A percentile compares a stretch with the other conserved stretches of the same genome.
These are phyloP conservation scores for Hydrocynus forskahlii DNA, from an alignment of 2,797 vertebrate genomes.

Conservation along the genomic window DNA sequence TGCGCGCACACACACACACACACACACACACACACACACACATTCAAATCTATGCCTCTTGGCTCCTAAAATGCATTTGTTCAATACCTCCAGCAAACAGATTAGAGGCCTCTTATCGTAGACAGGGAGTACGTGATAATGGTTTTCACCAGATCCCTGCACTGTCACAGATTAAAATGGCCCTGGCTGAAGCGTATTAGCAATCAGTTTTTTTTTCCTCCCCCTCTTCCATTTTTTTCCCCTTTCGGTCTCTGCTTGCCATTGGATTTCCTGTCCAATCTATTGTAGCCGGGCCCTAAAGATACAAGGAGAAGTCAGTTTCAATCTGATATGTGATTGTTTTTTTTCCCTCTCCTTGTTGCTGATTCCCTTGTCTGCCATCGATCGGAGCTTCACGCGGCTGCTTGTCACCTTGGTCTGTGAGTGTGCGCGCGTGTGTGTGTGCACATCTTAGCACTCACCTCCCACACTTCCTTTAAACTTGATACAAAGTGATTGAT, in stretches of 20 bases:
- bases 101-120: constrained; percentile 92
- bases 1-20: not conserved
- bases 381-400: constrained; percentile 74
- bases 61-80: constrained; percentile 87
- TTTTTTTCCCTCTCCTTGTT: constrained; percentile 75
- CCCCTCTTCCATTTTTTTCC: constrained; percentile 67
- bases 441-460: constrained; percentile 46
- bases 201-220: constrained; percentile 72
- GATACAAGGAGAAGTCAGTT: constrained; percentile 93
- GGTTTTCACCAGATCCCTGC: constrained; percentile 93
- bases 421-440: constrained; percentile 37
- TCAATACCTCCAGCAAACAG: constrained; percentile 95
- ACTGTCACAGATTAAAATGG: constrained; percentile 95
- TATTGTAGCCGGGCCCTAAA: constrained; percentile 84
- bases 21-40: constrained; percentile 19
- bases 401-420: constrained; percentile 76
- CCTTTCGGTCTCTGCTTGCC: constrained; percentile 80
- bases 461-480: constrained; percentile 66
- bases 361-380: constrained; percentile 80
- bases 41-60: constrained; percentile 68
- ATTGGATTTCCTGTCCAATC: constrained; percentile 92
- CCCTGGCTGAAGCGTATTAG: constrained; percentile 77
- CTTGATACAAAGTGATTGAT: constrained; percentile 72
- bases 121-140: constrained; percentile 92
- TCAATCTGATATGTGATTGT: constrained; percentile 89